Evolutionary conservation across 1,140 invertebrate genomes (phyloP).

Genomic region (Tribolium madens): DNA sequence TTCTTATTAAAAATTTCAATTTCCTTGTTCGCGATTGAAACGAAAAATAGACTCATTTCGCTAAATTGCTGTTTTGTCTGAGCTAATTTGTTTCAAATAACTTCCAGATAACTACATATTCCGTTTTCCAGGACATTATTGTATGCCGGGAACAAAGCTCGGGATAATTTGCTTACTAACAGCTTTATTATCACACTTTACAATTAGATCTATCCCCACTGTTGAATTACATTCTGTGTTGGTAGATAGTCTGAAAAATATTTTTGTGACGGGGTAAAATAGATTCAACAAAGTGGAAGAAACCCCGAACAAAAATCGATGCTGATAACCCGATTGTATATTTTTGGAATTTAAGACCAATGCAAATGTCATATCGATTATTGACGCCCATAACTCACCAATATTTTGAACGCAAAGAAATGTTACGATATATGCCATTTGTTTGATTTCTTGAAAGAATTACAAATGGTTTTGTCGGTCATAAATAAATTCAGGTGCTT

Average conservation of each 20-base stretch:
- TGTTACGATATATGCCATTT: neutral
- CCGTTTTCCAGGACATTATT: neutral
- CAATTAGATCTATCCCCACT: too few species aligned
- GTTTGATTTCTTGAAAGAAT: neutral
- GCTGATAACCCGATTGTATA: conserved; percentile 15
- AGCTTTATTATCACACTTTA: conserved; percentile 15
- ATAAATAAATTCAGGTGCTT: neutral
- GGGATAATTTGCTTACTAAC: neutral
- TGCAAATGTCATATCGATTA: conserved; percentile 17
- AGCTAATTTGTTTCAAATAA: conserved; percentile 31
- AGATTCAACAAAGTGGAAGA: neutral
- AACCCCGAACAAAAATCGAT: conserved; percentile 30
- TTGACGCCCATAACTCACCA: neutral
- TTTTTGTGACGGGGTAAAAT: neutral
- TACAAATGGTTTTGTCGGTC: neutral
- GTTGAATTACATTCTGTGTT: too few species aligned
- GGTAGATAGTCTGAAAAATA: neutral
- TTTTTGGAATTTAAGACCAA: conserved; percentile 20
- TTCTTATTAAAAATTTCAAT: too few species aligned
- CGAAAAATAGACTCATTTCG: neutral
- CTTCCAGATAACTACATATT: conserved; percentile 14
- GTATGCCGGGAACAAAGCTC: neutral
- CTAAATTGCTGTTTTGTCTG: neutral
- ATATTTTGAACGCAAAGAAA: conserved; percentile 3
- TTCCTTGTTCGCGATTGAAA: too few species aligned